Evolutionary conservation across 2,797 vertebrate genomes (phyloP).

Genomic region (Chaetodon trifasciatus): DNA sequence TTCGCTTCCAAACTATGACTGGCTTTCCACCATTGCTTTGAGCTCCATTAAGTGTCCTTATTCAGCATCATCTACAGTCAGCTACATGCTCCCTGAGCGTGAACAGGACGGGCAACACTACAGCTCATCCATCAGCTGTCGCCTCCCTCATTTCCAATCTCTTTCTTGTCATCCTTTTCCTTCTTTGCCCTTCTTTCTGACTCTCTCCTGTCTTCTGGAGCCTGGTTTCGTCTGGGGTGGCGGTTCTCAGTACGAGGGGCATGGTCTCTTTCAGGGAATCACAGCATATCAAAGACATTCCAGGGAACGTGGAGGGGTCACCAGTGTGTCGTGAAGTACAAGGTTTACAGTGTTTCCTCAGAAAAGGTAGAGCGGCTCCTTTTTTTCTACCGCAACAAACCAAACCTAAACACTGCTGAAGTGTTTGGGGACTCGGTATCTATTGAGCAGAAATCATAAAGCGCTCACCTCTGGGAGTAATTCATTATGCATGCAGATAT

Average conservation of each 20-base stretch:
- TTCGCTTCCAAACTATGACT: slow-evolving; percentile 30
- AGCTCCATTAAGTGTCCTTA: slow-evolving; percentile 8
- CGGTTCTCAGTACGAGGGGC: slow-evolving; percentile 50
- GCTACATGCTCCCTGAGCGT: background rate
- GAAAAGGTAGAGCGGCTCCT: slow-evolving; percentile 28
- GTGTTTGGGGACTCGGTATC: slow-evolving; percentile 9
- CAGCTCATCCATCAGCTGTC: slow-evolving; percentile 58
- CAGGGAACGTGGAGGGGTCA: slow-evolving; percentile 62
- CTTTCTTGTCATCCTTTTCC: slow-evolving; percentile 13
- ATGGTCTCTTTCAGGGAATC: slow-evolving; percentile 48
- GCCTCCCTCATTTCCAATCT: slow-evolving; percentile 28
- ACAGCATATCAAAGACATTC: slow-evolving; percentile 73
- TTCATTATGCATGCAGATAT: background rate
- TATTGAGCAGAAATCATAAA: slow-evolving; percentile 25
- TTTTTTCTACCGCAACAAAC: slow-evolving; percentile 22
- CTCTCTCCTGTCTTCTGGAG: slow-evolving; percentile 17
- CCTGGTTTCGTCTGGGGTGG: slow-evolving; percentile 6
- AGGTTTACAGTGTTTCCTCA: slow-evolving; percentile 50
- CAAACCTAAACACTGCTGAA: slow-evolving; percentile 36
- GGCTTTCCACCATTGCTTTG: slow-evolving; percentile 9
- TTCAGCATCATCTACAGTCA: slow-evolving; percentile 22
- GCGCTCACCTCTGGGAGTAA: slow-evolving; percentile 8
- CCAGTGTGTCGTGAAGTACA: slow-evolving; percentile 52
- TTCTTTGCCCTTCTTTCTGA: background rate
- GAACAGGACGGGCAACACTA: slow-evolving; percentile 1